A percentile compares a stretch with the other conserved stretches of the same genome.
phyloP scores from a whole-genome alignment of 2,888 invertebrate species.

The Sesia apiformis region DNA sequence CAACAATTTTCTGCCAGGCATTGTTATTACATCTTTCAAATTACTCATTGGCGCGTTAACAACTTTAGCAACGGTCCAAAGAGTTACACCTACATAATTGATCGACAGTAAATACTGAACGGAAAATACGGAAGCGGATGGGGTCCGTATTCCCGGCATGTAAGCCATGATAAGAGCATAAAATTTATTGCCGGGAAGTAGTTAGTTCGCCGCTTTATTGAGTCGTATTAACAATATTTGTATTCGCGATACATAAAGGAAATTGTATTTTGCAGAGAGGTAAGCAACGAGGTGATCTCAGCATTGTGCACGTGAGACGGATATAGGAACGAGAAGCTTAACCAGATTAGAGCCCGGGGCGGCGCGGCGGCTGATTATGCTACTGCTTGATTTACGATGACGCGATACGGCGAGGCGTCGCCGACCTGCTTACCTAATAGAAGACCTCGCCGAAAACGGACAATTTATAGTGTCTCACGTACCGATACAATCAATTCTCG shows the following conservation, averaged over 20 bases:
- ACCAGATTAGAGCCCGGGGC: conserved; percentile 56
- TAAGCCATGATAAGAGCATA: conserved; percentile 39
- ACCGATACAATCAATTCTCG: conserved; percentile 51
- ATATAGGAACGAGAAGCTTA: conserved; percentile 60
- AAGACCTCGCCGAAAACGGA: conserved; percentile 42
- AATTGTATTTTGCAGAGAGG: conserved; percentile 21
- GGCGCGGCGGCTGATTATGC: conserved; percentile 61
- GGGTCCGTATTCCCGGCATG: conserved; percentile 31
- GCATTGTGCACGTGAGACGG: conserved; percentile 58
- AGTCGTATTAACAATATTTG: conserved; percentile 34
- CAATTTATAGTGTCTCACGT: conserved; percentile 53
- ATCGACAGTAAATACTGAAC: conserved; percentile 1
- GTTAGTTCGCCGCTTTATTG: conserved; percentile 41
- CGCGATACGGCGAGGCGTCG: conserved; percentile 45
- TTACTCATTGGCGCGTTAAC: too few species aligned
- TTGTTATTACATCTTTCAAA: too few species aligned
- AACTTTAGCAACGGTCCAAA: neutral
- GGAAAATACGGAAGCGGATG: neutral
- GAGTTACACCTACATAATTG: neutral
- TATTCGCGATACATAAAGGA: conserved; percentile 27
- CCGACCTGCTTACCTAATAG: conserved; percentile 51
- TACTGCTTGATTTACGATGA: conserved; percentile 67
- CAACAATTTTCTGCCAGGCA: neutral
- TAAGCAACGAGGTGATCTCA: conserved; percentile 27
- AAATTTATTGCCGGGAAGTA: conserved; percentile 38